Percentiles rank a stretch among this genome's conserved stretches.
Evolutionary conservation across 1,140 invertebrate genomes (phyloP).

Genomic region (Zaprionus taronus): DNA sequence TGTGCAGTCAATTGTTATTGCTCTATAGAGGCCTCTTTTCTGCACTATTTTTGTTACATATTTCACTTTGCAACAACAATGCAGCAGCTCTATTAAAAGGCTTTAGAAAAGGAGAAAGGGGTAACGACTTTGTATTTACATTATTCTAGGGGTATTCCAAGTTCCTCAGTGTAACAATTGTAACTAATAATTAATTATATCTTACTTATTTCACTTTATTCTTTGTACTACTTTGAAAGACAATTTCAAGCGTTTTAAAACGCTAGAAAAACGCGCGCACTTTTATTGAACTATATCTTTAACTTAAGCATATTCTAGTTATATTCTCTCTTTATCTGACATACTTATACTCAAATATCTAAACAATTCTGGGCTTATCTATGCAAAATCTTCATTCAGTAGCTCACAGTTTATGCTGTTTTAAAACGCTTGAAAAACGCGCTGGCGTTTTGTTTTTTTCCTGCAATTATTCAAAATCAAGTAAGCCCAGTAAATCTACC

Average conservation of each 20-base stretch:
- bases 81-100: conserved; percentile 3
- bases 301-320: too few relatives aligned
- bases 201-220: neutral
- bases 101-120: neutral
- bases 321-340: too few relatives aligned
- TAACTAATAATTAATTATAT: neutral
- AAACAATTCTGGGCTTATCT: too few relatives aligned
- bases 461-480: conserved; percentile 52
- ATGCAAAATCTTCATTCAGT: neutral
- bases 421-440: neutral
- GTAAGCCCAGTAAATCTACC: conserved; percentile 37
- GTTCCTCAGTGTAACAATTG: neutral
- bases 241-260: neutral
- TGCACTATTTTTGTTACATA: conserved; percentile 18
- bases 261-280: neutral
- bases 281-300: neutral
- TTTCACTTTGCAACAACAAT: conserved; percentile 11
- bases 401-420: neutral
- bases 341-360: too few relatives aligned
- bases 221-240: neutral
- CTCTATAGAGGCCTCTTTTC: neutral
- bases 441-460: neutral
- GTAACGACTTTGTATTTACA: neutral
- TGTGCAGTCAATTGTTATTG: conserved; percentile 32
- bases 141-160: neutral